Conservation (phyloP, 2,888 invertebrate genomes). For the Stenotaenia linearis region DNA sequence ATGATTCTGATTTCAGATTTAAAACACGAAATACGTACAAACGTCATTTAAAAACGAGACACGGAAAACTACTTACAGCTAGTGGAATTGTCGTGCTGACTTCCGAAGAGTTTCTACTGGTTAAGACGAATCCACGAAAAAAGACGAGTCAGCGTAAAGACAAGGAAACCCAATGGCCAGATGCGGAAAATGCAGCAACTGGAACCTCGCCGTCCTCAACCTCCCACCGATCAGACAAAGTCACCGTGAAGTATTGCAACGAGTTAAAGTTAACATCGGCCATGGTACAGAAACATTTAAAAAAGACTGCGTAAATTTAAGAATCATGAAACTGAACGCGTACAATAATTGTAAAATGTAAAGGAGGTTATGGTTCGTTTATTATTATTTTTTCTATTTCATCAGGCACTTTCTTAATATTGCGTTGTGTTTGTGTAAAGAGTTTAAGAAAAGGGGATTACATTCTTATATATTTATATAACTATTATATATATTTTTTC, state of each 20-base stretch:
- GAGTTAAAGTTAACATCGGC: conserved; percentile 5
- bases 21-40: conserved; percentile 59
- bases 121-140: conserved; percentile 43
- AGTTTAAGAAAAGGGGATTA: not conserved
- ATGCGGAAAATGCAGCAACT: not conserved
- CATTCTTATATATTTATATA: conserved; percentile 2
- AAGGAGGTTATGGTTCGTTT: too few relatives aligned
- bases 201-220: not conserved
- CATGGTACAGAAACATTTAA: conserved; percentile 8
- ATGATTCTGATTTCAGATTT: conserved; percentile 51
- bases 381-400: too few relatives aligned
- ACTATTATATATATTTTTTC: not conserved
- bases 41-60: conserved; percentile 55
- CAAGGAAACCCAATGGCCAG: conserved; percentile 36
- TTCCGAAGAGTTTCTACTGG: conserved; percentile 51
- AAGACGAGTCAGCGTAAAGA: conserved; percentile 30
- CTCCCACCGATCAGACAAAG: not conserved
- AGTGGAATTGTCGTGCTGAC: conserved; percentile 51
- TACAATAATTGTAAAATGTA: too few relatives aligned
- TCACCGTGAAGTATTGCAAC: not conserved
- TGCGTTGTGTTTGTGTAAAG: not conserved
- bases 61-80: conserved; percentile 55
- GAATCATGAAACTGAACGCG: not conserved
- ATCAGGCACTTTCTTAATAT: not conserved
- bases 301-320: not conserved